A percentile compares a stretch with the other conserved stretches of the same genome.
These are phyloP conservation scores for Prosopocoilus inquinatus DNA, from an alignment of 2,888 invertebrate species.

Conservation along the genomic window DNA sequence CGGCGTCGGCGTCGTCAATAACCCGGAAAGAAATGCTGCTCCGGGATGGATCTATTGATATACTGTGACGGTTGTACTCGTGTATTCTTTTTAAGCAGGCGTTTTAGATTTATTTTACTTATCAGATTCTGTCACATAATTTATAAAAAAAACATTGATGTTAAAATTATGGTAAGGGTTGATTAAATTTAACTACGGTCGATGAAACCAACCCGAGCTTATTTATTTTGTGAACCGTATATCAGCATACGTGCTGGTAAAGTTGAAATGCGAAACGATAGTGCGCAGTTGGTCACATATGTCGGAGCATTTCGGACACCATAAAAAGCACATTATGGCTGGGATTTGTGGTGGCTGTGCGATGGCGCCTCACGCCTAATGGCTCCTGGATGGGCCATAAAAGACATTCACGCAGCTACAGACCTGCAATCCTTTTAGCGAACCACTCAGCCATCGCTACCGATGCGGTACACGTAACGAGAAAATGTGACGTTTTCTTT, in stretches of 20 bases:
- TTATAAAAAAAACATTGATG: too few relatives aligned
- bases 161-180: too few relatives aligned
- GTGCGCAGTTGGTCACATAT: slow-evolving; percentile 15
- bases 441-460: not conserved
- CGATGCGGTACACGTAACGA: slow-evolving; percentile 5
- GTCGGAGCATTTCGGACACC: slow-evolving; percentile 19
- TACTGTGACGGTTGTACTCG: too few relatives aligned
- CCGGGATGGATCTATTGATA: too few relatives aligned
- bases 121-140: too few relatives aligned
- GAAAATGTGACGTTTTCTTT: slow-evolving; percentile 5
- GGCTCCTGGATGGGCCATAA: slow-evolving; percentile 7
- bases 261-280: not conserved
- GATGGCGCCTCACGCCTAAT: slow-evolving; percentile 8
- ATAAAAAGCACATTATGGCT: slow-evolving; percentile 22
- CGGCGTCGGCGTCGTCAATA: not conserved
- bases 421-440: slow-evolving; percentile 4
- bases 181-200: too few relatives aligned
- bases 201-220: too few relatives aligned
- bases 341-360: not conserved
- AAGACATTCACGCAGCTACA: slow-evolving; percentile 13
- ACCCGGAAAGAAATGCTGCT: not conserved
- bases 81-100: too few relatives aligned
- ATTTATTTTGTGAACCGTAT: too few relatives aligned
- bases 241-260: too few relatives aligned
- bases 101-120: too few relatives aligned